phyloP scores from a whole-genome alignment of 2,797 vertebrate genomes.

The Anguilla megastoma region DNA sequence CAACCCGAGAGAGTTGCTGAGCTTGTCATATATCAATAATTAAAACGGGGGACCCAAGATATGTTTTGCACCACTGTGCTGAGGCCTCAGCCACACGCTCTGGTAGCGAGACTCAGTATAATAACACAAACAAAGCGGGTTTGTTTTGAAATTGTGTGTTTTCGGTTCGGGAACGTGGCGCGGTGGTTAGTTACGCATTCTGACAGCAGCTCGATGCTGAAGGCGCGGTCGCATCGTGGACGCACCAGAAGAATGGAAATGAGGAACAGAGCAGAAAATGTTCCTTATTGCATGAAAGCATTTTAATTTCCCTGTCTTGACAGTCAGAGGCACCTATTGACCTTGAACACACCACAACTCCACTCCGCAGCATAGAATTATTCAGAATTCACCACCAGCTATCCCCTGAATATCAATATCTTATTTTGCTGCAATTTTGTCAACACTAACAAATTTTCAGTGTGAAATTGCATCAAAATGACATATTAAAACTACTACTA shows the following conservation, averaged over 20 bases:
- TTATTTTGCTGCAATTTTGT: background rate
- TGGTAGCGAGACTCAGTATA: background rate
- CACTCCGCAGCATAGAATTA: background rate
- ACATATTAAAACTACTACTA: too few relatives aligned
- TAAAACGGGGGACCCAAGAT: background rate
- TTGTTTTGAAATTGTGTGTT: background rate
- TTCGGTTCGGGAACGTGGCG: background rate
- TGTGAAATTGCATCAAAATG: background rate
- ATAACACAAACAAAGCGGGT: background rate
- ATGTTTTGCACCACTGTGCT: background rate
- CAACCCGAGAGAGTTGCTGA: background rate
- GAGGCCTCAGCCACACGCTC: background rate
- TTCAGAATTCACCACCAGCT: background rate
- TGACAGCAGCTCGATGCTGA: background rate
- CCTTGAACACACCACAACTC: conserved; percentile 13
- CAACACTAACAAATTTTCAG: background rate
- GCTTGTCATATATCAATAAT: background rate
- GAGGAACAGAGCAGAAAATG: conserved; percentile 8
- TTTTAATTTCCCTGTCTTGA: conserved; percentile 17
- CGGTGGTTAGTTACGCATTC: background rate
- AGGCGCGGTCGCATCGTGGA: background rate
- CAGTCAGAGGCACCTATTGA: background rate
- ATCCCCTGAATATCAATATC: background rate
- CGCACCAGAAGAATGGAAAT: conserved; percentile 10
- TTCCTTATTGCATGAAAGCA: background rate